Conservation (phyloP, 2,888 invertebrate genomes). For the Folsomia candida region DNA sequence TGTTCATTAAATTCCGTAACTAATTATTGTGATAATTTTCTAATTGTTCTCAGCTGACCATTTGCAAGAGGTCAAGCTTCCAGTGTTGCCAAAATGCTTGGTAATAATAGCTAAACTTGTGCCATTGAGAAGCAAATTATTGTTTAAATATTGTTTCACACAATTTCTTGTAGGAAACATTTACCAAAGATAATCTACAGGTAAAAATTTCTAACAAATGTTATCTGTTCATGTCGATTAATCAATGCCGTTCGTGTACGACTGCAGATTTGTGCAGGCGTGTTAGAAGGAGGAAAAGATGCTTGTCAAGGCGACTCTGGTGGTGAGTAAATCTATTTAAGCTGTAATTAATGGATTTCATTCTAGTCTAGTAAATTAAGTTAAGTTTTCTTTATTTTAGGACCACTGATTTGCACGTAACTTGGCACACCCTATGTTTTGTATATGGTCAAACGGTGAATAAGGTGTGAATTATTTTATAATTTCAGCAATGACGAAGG, state of each 20-base stretch:
- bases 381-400: not conserved
- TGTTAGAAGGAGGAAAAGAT: conserved; percentile 67
- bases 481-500: conserved; percentile 59
- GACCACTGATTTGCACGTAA: not conserved
- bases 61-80: conserved; percentile 74
- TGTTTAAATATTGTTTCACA: not conserved
- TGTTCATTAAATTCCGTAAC: too few species aligned
- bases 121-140: not conserved
- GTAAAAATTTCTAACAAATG: too few species aligned
- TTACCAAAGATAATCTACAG: conserved; percentile 35
- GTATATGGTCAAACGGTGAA: too few species aligned
- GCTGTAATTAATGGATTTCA: too few species aligned
- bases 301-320: conserved; percentile 73
- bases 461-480: too few species aligned
- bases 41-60: conserved; percentile 66
- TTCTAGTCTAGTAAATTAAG: too few species aligned
- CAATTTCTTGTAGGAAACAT: conserved; percentile 40
- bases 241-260: too few species aligned
- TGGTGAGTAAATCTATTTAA: not conserved
- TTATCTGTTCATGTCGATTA: too few species aligned
- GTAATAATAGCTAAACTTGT: not conserved
- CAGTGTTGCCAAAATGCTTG: conserved; percentile 40
- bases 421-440: too few species aligned
- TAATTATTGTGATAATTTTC: not conserved
- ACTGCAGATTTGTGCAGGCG: conserved; percentile 50